Percentiles rank a stretch among this genome's conserved stretches.
Evolutionary conservation across 1,140 invertebrate genomes (phyloP).

Genomic region (Thaumatotibia leucotreta): DNA sequence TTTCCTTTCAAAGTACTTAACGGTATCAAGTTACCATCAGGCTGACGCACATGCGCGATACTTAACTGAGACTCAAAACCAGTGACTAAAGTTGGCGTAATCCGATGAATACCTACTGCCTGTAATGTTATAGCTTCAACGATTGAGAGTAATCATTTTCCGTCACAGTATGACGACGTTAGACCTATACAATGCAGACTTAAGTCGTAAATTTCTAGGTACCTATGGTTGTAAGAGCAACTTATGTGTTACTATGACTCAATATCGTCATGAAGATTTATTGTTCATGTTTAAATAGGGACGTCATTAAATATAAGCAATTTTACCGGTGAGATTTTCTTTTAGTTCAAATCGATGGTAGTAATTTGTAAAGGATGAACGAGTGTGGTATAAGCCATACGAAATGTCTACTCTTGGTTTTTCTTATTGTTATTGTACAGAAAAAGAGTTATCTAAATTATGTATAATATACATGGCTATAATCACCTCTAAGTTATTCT

Average conservation of each 20-base stretch:
- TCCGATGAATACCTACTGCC: conserved; percentile 38
- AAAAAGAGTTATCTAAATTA: too few relatives aligned
- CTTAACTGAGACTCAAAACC: conserved; percentile 18
- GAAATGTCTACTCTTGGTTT: too few relatives aligned
- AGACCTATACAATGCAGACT: background rate
- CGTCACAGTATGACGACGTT: background rate
- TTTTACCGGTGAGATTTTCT: too few relatives aligned
- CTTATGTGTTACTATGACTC: background rate
- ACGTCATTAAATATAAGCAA: too few relatives aligned
- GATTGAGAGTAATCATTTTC: conserved; percentile 34
- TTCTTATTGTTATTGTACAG: too few relatives aligned
- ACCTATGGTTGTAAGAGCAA: background rate
- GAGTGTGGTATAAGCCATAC: too few relatives aligned
- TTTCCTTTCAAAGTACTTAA: background rate
- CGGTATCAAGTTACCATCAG: background rate
- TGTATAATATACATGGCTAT: too few relatives aligned
- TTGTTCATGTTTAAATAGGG: too few relatives aligned
- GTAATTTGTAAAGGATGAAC: too few relatives aligned
- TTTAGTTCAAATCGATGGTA: too few relatives aligned
- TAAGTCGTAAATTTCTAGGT: background rate
- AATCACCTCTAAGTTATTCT: too few relatives aligned
- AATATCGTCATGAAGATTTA: too few relatives aligned
- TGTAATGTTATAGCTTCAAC: conserved; percentile 31
- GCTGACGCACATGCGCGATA: background rate
- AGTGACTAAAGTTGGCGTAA: conserved; percentile 38